Evolutionary conservation across 2,113 vertebrate species (phyloP), one percentile per base, ranked within the genome.

Genomic region (Calidris pugnax): DNA sequence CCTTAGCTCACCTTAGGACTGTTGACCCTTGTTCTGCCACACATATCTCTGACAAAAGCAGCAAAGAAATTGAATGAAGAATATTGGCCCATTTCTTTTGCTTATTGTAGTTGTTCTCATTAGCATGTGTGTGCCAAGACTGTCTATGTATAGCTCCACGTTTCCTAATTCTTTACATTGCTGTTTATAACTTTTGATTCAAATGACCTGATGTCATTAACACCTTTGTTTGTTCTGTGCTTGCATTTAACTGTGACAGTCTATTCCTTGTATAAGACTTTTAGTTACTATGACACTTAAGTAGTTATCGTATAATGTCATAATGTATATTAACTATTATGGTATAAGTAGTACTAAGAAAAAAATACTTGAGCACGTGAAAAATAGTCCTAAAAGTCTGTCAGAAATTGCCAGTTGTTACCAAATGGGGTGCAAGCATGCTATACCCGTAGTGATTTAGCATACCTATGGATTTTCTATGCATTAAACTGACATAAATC

Each of bases 131-230:
- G 3, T 74, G 45, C 9, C 12, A 39, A 48, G 21, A 24, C 26
- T 74, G 9, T 32, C 2, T 6, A 8, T 26, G 18, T 10, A 41
- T 28, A 62, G 1, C 6, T 62, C 9, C 4, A 67, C 1, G 30
- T 85, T 74, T 77, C 22, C 22, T 62, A 86, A 47, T 55, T 67
- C 8, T 43, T 69, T 76, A 16, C 19, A 33, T 53, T 35, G 1
- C 3, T 64, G 6, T 78, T 55, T 62, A 53, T 62, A 83, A 47
- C 5, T 33, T 88, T 64, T 77, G 26, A 12, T 30, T 30, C 14
- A 78, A 53, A 45, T 59, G 5, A 66, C 8, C 9, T 14, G 2
- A 48, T 35, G 9, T 8, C 12, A 37, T 43, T 28, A 79, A 22
- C 1, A 24, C 3, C 1, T 60, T 74, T 43, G 43, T 24, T 79